These are phyloP conservation scores for Brachionus paranguensis DNA, from an alignment of 1,140 invertebrate genomes.

Conservation along the genomic window DNA sequence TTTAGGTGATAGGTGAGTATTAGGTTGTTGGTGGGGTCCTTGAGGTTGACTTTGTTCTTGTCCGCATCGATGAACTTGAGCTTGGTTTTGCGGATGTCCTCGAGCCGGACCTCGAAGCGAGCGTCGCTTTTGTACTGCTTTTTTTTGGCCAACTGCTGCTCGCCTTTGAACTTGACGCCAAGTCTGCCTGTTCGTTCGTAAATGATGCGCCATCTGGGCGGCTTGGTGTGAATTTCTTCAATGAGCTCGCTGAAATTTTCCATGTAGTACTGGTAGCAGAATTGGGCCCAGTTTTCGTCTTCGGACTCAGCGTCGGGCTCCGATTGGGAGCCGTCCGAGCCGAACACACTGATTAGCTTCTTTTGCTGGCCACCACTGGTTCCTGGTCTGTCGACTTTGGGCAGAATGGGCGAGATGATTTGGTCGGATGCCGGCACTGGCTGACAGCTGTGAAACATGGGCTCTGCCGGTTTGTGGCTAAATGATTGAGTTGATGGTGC, in stretches of 20 bases:
- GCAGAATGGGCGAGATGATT: neutral
- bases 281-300: slow-evolving; percentile 4
- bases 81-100: neutral
- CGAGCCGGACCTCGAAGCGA: neutral
- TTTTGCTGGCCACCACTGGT: neutral
- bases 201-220: slow-evolving; percentile 9
- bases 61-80: neutral
- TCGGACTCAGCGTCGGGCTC: neutral
- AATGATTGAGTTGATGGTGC: neutral
- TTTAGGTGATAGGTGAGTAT: slow-evolving; percentile 15
- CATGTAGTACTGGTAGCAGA: slow-evolving; percentile 18
- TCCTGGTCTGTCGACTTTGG: neutral
- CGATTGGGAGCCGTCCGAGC: neutral
- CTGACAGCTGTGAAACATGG: neutral
- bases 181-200: slow-evolving; percentile 12
- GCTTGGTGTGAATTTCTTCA: neutral
- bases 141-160: neutral
- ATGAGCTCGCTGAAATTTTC: neutral
- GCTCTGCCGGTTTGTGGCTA: neutral
- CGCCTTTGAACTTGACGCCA: slow-evolving; percentile 16
- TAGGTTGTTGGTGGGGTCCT: slow-evolving; percentile 24
- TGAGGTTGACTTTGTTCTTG: slow-evolving; percentile 3
- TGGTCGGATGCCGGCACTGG: neutral
- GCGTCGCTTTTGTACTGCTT: neutral
- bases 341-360: neutral